Percentiles rank a stretch among this genome's conserved stretches.
Evolutionary conservation across 2,113 vertebrate species (phyloP).

Genomic region (Erinaceus europaeus): DNA sequence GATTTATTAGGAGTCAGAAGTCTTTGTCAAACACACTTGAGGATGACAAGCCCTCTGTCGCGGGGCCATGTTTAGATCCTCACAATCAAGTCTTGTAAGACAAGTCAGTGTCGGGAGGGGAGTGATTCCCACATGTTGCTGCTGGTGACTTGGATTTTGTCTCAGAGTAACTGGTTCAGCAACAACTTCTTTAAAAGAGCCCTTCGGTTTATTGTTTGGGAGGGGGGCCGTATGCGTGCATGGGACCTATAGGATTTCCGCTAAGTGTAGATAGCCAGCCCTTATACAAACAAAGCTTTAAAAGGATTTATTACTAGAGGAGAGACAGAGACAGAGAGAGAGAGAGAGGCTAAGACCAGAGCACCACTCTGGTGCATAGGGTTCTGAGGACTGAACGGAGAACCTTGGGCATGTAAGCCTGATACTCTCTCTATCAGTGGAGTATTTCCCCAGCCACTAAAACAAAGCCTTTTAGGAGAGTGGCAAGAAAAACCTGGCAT

Average conservation of each 20-base stretch:
- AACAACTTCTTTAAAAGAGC: neutral
- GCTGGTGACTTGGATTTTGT: slow-evolving; percentile 27
- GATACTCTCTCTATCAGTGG: too few relatives aligned
- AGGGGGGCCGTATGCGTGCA: neutral
- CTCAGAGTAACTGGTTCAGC: neutral
- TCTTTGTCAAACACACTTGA: neutral
- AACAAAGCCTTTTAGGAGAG: too few relatives aligned
- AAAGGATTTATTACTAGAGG: too few relatives aligned
- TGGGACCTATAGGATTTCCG: neutral
- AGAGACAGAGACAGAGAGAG: too few relatives aligned
- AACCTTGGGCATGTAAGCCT: too few relatives aligned
- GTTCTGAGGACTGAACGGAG: too few relatives aligned
- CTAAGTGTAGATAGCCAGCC: neutral
- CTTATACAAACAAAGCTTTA: too few relatives aligned
- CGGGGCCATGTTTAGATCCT: neutral
- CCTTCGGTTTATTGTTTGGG: neutral
- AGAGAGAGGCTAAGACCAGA: too few relatives aligned
- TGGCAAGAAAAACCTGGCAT: too few relatives aligned
- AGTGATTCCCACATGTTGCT: neutral
- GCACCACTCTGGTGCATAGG: too few relatives aligned
- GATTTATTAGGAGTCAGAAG: neutral
- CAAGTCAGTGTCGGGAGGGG: neutral
- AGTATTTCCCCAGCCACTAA: too few relatives aligned
- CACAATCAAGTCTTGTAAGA: neutral
- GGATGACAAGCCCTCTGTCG: neutral